Conservation (phyloP, 2,888 invertebrate species). For the Ormyrus thymus region DNA sequence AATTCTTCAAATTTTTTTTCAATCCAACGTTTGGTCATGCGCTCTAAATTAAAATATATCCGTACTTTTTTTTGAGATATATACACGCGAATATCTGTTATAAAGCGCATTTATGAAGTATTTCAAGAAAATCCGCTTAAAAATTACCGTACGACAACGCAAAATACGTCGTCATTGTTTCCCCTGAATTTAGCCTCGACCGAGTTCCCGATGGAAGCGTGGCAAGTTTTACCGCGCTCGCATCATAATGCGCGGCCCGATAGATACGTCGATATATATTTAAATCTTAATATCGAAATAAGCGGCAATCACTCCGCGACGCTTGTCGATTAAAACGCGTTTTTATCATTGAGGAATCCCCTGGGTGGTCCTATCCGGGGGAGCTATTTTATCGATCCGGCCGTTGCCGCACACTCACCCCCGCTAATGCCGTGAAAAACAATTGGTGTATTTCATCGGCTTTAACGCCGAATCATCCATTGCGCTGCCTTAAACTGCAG, state of each 20-base stretch:
- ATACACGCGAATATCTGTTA: no score
- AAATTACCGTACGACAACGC: not conserved
- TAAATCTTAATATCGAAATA: conserved; percentile 7
- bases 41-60: no score
- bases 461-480: conserved; percentile 45
- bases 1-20: no score
- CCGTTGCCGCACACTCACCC: not conserved
- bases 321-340: not conserved
- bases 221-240: not conserved
- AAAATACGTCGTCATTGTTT: not conserved
- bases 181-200: not conserved
- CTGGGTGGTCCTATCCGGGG: conserved; percentile 1
- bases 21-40: no score
- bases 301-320: conserved; percentile 15
- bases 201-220: not conserved
- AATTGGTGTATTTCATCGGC: conserved; percentile 47
- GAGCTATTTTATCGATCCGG: conserved; percentile 28
- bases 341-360: not conserved
- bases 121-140: no score
- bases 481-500: conserved; percentile 22
- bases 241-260: not conserved
- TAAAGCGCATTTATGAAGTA: no score
- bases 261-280: not conserved
- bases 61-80: no score
- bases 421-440: conserved; percentile 44